Percentiles rank a stretch among this genome's conserved stretches.
These are phyloP conservation scores for Agraylea sexmaculata DNA, from an alignment of 1,140 invertebrate species.

Conservation along the genomic window DNA sequence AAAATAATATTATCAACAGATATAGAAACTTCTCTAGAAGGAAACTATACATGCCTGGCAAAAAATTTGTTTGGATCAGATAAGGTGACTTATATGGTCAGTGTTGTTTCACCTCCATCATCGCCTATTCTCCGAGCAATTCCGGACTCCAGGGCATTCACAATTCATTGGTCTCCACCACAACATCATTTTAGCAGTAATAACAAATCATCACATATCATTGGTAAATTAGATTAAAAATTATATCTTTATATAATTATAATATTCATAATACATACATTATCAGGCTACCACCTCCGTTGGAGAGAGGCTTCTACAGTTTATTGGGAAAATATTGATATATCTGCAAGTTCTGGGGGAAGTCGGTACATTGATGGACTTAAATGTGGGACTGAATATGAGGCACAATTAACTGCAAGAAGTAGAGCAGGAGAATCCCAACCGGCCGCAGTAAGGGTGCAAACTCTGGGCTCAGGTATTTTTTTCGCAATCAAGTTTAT, in stretches of 20 bases:
- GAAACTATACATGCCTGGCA: constrained; percentile 76
- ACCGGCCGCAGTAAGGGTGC: constrained; percentile 11
- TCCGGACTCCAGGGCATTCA: constrained; percentile 51
- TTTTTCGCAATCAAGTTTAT: neutral
- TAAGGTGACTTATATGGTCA: constrained; percentile 63
- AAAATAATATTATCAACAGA: constrained; percentile 23
- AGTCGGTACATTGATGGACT: constrained; percentile 11
- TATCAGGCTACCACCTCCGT: constrained; percentile 15
- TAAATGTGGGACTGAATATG: constrained; percentile 16
- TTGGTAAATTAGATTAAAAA: constrained; percentile 9
- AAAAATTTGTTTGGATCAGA: constrained; percentile 76
- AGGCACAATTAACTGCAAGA: constrained; percentile 11
- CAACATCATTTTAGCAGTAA: constrained; percentile 14
- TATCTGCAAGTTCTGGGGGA: constrained; percentile 8
- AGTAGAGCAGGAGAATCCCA: constrained; percentile 15
- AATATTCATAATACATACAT: neutral
- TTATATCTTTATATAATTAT: neutral
- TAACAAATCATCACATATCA: constrained; percentile 7
- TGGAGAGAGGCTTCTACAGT: constrained; percentile 11
- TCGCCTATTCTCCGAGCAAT: constrained; percentile 50
- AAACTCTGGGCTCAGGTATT: constrained; percentile 17
- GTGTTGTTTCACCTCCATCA: constrained; percentile 61
- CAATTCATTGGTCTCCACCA: constrained; percentile 54
- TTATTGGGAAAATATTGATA: constrained; percentile 13
- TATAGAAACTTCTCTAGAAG: constrained; percentile 53